These are phyloP conservation scores for Caenorhabditis panamensis DNA, from an alignment of 2,888 invertebrate species.

Conservation along the genomic window DNA sequence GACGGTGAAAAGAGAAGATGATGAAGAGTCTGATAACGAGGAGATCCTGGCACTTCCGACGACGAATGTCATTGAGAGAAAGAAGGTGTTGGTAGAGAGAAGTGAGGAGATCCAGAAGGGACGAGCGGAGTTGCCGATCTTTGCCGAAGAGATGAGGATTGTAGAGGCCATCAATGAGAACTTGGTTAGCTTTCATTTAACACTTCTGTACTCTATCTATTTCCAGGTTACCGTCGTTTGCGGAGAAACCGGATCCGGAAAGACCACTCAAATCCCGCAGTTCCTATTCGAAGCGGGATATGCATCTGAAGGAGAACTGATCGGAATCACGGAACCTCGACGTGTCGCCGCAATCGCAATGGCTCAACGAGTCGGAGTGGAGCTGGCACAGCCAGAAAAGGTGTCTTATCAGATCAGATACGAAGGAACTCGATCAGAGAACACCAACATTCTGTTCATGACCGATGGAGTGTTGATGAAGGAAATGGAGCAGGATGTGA, in stretches of 20 bases:
- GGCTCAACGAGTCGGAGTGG: constrained; percentile 92
- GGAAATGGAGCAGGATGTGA: constrained; percentile 87
- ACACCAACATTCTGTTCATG: constrained; percentile 97
- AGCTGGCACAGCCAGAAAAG: constrained; percentile 88
- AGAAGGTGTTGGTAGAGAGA: constrained; percentile 54
- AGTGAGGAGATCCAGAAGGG: constrained; percentile 63
- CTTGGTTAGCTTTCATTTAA: constrained; percentile 81
- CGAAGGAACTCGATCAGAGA: constrained; percentile 90
- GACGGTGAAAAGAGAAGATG: constrained; percentile 35
- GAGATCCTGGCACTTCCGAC: constrained; percentile 61
- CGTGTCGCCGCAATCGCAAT: constrained; percentile 97
- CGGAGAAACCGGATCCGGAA: constrained; percentile 97
- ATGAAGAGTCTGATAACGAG: constrained; percentile 56
- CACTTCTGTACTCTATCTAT: no score
- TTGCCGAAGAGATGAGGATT: constrained; percentile 87
- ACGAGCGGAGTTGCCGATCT: constrained; percentile 86
- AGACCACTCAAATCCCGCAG: constrained; percentile 98
- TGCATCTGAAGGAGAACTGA: constrained; percentile 61
- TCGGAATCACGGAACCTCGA: constrained; percentile 90
- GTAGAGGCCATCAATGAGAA: constrained; percentile 96
- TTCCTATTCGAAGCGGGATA: constrained; percentile 98
- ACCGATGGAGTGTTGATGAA: constrained; percentile 96
- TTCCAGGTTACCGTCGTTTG: constrained; percentile 86
- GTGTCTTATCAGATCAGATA: constrained; percentile 95
- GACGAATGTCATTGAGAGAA: constrained; percentile 46